Evolutionary conservation across 2,888 invertebrate species (phyloP), one percentile per base, ranked within the genome.

Genomic region (Pegoplata infirma): DNA sequence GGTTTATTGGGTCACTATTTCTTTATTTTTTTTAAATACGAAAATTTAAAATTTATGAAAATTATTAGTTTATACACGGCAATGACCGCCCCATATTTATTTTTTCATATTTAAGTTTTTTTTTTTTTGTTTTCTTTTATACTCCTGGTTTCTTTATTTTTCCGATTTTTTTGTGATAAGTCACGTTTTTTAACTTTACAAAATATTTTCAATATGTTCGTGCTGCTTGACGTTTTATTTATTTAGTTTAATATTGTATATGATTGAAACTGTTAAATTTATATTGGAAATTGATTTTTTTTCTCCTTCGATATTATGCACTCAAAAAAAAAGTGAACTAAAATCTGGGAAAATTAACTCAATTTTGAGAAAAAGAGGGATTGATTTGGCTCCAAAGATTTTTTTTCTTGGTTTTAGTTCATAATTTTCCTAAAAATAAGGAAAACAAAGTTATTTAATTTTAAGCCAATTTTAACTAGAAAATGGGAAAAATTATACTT

Each of bases 281-380:
- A 77, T 67, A 77, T 73, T 73, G 23, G 47, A 69, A 77, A 77
- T 72, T 73, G 44, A 63, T 67, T 77, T 69, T 28, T n/a, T 63
- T 63, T 49, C 44, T n/a, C n/a, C n/a, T 32, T 32, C 23, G n/a
- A n/a, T 32, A 32, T 32, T 32, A 32, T 32, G 32, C 2, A n/a
- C n/a, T n/a, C n/a, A n/a, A n/a, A n/a, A n/a, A n/a, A n/a, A n/a
- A n/a, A n/a, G n/a, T n/a, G n/a, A n/a, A n/a, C n/a, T n/a, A n/a
- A n/a, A n/a, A n/a, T n/a, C n/a, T n/a, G n/a, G n/a, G n/a, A n/a
- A n/a, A n/a, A n/a, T n/a, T n/a, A n/a, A n/a, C n/a, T n/a, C n/a
- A n/a, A n/a, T n/a, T n/a, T n/a, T n/a, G n/a, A n/a, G n/a, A n/a
- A n/a, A n/a, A n/a, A n/a, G n/a, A n/a, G n/a, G n/a, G n/a, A n/a